Evolutionary conservation across 2,888 invertebrate species (phyloP).

Genomic region (Coremacera marginata): DNA sequence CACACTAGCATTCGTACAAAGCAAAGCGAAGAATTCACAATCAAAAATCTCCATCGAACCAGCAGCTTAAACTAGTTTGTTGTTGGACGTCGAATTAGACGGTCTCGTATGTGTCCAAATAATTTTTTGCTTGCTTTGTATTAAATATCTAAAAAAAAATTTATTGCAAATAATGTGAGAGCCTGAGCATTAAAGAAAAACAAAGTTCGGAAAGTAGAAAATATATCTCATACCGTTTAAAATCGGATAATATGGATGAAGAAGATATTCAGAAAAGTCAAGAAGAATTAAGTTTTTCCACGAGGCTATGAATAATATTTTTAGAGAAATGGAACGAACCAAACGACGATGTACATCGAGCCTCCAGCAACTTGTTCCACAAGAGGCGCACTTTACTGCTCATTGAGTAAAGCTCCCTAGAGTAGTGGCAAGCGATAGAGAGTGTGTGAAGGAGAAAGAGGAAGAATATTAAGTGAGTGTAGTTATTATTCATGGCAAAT

Average conservation of each 20-base stretch:
- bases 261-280: constrained; percentile 3
- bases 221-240: not conserved
- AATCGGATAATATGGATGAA: constrained; percentile 5
- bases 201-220: not conserved
- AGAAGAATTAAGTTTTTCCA: not conserved
- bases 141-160: constrained; percentile 15
- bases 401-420: not conserved
- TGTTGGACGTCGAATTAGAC: constrained; percentile 28
- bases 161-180: constrained; percentile 13
- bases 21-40: not conserved
- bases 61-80: constrained; percentile 34
- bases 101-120: not conserved
- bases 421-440: not conserved
- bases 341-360: constrained; percentile 18
- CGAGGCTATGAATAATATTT: constrained; percentile 10
- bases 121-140: not conserved
- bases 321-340: constrained; percentile 9
- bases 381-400: constrained; percentile 15
- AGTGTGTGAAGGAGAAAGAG: not conserved
- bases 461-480: constrained; percentile 9
- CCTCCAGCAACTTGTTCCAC: constrained; percentile 14
- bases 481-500: constrained; percentile 22
- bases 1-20: constrained; percentile 5
- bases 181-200: not conserved
- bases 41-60: constrained; percentile 19